Base-by-base conservation (phyloP, 2,888 invertebrate species). In the Acronicta alni region DNA sequence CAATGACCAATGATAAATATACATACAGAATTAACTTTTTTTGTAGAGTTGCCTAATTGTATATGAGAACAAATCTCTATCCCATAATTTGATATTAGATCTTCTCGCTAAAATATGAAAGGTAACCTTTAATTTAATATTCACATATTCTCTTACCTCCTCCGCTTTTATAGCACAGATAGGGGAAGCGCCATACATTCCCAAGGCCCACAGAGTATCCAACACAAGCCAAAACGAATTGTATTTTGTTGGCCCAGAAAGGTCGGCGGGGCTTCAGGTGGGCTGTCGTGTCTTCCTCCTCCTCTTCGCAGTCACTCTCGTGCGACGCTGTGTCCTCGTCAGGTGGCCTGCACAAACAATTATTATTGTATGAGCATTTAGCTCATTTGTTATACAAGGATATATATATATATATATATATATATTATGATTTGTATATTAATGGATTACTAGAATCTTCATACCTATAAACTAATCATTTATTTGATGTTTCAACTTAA, bases 141-240 rank as follows among this genome's bases (percentile, higher is more conserved):
- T 30, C 2, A 30, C 3, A 15, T 26, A 39, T 38, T 14, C 1
- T 30, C 85, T 95, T 86, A 97, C 98, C 98, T 94, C 98, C 98
- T 75, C 98, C 98, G 87, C 97, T 97, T 94, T 97, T 97, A 90
- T 98, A 98, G 91, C 98, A 98, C 80, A 98, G 95, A 91, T 98
- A 98, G 35, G 98, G 98, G 92, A 98, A 98, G 80, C 98, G 95
- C 98, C 98, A 98, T 70, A 98, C 97, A 85, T 98, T 98, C 77
- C 98, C 98, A 68, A 98, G 95, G 38, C 98, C 98, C 54, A 98
- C 97, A 52, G 98, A 98, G 88, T 98, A 98, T 20, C 98, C 97
- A 68, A 98, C 96, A 86, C 97, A 98, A 47, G 98, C 98, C 80
- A 98, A 94, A 52, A 98, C 97, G 86, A 98, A 98, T 90, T 98